These are phyloP conservation scores for Magallana nippona DNA, from an alignment of 2,888 invertebrate species.

Conservation along the genomic window DNA sequence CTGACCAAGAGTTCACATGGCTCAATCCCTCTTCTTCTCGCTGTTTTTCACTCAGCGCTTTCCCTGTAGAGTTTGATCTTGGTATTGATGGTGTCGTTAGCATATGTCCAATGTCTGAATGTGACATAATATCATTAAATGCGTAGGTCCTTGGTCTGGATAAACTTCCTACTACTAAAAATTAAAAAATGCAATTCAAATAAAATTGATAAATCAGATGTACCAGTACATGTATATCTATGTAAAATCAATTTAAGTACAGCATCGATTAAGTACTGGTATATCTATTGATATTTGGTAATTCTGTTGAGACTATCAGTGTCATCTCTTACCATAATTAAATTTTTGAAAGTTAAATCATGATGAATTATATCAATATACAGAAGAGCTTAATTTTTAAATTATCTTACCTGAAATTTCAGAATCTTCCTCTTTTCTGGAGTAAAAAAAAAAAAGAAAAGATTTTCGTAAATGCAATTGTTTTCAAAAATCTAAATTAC, in stretches of 20 bases:
- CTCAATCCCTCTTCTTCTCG: constrained; percentile 12
- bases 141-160: constrained; percentile 32
- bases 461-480: background rate
- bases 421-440: constrained; percentile 13
- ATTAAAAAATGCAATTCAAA: background rate
- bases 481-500: background rate
- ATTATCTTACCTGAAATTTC: background rate
- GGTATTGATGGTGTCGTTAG: background rate
- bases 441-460: background rate
- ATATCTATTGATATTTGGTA: no score
- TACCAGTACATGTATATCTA: background rate
- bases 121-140: constrained; percentile 34
- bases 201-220: background rate
- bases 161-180: background rate
- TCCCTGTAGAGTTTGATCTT: background rate
- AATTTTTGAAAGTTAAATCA: no score
- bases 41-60: constrained; percentile 18
- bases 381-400: background rate
- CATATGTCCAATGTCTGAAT: constrained; percentile 20
- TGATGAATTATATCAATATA: no score
- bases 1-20: constrained; percentile 45
- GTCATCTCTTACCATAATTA: no score
- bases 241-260: no score
- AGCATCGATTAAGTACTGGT: background rate
- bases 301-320: background rate